Evolutionary conservation across 1,140 invertebrate genomes (phyloP), one percentile per base, ranked within the genome.

Genomic region (Rhopalosiphum padi): DNA sequence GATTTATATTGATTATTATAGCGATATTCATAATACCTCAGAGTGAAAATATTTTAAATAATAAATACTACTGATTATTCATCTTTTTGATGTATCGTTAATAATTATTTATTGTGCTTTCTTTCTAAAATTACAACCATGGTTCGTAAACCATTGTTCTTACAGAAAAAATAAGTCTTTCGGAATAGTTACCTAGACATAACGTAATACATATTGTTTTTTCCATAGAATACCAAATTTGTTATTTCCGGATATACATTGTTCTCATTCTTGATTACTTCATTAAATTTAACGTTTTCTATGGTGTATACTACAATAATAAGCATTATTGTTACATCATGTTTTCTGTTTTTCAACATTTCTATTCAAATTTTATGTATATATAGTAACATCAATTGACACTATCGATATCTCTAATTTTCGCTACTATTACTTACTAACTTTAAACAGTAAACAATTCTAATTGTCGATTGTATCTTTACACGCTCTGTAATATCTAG

Each of bases 181-280:
- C 30, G 11, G 51, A 86, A 85, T 51, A 3, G 86, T 86, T 86
- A 25, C 46, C 25, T 41, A 85, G 85, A 83, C 11, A 85, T 93
- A 86, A 55, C 51, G 91, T 93, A 93, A 86, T 51, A 35, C n/a
- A 41, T 83, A 93, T 55, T 86, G 82, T 93, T 85, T 93, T 92
- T 92, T 92, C 41, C 35, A 55, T 93, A 46, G 82, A 93, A 93
- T 85, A 93, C 25, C 15, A 55, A 37, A 86, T 55, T 85, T 55
- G 46, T 86, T 85, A 86, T 93, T 93, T 93, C 91, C 91, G 91
- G 91, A 93, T 93, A 41, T 53, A 82, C 82, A 93, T 93, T 93
- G 91, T 93, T 93, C 48, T 93, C 30, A 37, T 68, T 68, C 15
- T 90, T 90, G 37, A 90, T 90, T 60, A 90, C 53, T 68, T 55